Evolutionary conservation across 2,113 vertebrate species (phyloP), one percentile per base, ranked within the genome.

Genomic region (Melanerpes aurifrons): DNA sequence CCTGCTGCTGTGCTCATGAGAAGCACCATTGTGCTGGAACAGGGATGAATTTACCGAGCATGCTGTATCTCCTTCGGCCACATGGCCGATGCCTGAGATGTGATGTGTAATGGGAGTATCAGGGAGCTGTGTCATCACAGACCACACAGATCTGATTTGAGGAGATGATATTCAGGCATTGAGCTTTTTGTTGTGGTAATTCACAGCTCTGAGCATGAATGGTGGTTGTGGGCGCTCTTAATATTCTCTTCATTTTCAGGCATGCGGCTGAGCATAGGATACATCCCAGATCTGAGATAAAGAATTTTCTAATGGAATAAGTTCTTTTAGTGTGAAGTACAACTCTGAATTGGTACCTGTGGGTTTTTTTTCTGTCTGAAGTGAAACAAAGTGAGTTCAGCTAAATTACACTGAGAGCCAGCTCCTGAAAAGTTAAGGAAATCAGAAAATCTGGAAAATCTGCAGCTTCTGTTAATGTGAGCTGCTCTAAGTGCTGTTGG

Each of bases 401-500:
- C 7, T 71, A 56, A 92, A 90, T 89, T 73, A 66, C 19, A 32
- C 28, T 50, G 48, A 20, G 25, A 81, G 74, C 63, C 89, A 95
- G 68, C 37, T 89, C 88, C 81, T 95, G 84, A 93, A 95, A 97
- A 72, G 62, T 87, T 83, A 68, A 45, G 3, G 70, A 83, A 95
- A 78, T 89, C 47, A 85, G 47, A 92, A 94, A 75, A 87, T 82
- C 62, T 95, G 62, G 47, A 92, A 94, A 75, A 87, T 82, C 62
- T 95, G 62, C 58, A 93, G 45, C 71, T 86, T 94, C 85, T 78
- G 86, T 92, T 92, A 93, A 57, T 62, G 78, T 67, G 75, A 94
- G 31, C 32, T 93, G 25, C 78, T 80, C 40, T 82, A 50, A 53
- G 71, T 95, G 79, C 86, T 92, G 71, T 74, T 29, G 57, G 82